Evolutionary conservation across 2,888 invertebrate species (phyloP), one percentile per base, ranked within the genome.

Genomic region (Schizaphis graminum): DNA sequence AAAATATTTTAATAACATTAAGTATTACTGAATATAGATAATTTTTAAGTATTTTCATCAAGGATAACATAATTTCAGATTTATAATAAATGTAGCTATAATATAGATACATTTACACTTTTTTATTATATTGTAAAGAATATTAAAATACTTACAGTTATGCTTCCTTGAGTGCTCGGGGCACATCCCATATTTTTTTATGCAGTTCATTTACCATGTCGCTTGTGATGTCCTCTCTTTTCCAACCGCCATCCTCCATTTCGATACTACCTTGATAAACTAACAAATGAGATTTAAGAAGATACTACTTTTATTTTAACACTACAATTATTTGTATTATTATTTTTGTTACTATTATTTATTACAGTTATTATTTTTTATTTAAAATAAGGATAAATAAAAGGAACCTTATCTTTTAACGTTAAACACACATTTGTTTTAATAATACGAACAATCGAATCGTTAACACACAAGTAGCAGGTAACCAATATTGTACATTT

Each of bases 161-260:
- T 89, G 85, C 92, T 94, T 94, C 89, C 91, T 89, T 94, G 94
- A 86, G 94, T 94, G 94, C 95, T 94, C 44, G 94, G 94, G 94
- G 94, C 94, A 94, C 95, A 95, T 94, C 95, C 95, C 95, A 95
- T 95, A 94, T 93, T 92, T 92, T 94, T 89, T 84, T 49, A 89
- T 84, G 57, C 85, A 56, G 21, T 89, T 93, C 61, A 44, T 92
- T 94, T 85, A 94, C 44, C 90, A 94, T 94, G 49, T 91, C 89
- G 56, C 26, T 90, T 61, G 49, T 86, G 93, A 93, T 93, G 41
- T 91, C 61, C 67, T 11, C 67, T 86, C 91, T 87, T 91, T 61
- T 85, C 94, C 94, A 91, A 85, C 94, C 91, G 94, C 94, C 94
- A 94, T 94, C 94, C 94, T 94, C 94, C 94, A 94, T 94, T 94